Base-by-base conservation (phyloP, 2,888 invertebrate genomes). In the Opisthograptis luteolata region DNA sequence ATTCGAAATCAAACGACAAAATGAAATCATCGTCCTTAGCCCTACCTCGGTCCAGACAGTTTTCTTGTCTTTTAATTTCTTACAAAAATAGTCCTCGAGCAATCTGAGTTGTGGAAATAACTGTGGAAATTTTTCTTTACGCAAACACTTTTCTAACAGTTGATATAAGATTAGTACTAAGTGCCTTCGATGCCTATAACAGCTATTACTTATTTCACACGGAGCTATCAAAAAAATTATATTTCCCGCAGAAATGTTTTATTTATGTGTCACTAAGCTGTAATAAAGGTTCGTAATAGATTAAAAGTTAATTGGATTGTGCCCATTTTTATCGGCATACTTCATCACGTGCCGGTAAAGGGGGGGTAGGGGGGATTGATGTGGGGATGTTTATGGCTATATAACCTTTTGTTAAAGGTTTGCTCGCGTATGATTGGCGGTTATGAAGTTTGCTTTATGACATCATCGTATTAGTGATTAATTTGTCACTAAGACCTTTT, bases 281-380 rank as follows among this genome's bases (percentile, higher is more conserved):
- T 37, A 51, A 60, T 56, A 57, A 52, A 47, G 49, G 39, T 40
- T 46, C 43, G 44, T 53, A 57, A 50, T 55, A 62, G 58, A 60
- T 60, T 60, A 60, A 60, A 53, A 56, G 56, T 54, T 62, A 59
- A 62, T 62, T 62, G 59, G 55, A 56, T 60, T 55, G 55, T 55
- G 46, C 28, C 25, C 42, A 34, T 41, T 60, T 60, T 59, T 51
- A 60, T 58, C 50, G 55, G 13, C 45, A 37, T 45, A 50, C 51
- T 53, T 58, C 54, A 59, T 55, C 48, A 52, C 22, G 28, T n/a
- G 32, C 32, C 35, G 12, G 31, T 17, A 17, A 12, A 17, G 20
- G 7, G 2, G 8, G 31, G 31, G 17, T 10, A 17, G 14, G 24
- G 9, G 25, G 30, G 20, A 2, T 32, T 32, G 28, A 14, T 31